Evolutionary conservation across 2,797 vertebrate species (phyloP).

Genomic region (Hozukius guyotensis): DNA sequence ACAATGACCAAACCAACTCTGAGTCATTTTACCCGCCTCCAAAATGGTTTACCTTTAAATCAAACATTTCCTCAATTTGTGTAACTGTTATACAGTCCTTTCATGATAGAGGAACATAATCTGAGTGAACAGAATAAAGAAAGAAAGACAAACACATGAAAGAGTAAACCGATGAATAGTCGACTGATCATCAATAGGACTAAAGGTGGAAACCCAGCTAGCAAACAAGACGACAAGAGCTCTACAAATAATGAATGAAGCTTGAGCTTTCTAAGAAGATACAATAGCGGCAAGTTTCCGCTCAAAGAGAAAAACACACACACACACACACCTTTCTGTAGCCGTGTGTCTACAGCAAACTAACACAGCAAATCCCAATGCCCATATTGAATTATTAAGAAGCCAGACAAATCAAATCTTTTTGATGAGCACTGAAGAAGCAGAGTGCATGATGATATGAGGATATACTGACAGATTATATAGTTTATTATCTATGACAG

Average conservation of each 20-base stretch:
- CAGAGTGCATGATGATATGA: not conserved
- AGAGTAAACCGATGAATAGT: not conserved
- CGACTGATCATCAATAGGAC: not conserved
- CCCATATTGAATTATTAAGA: not conserved
- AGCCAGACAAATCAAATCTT: not conserved
- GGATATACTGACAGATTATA: conserved; percentile 38
- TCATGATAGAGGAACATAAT: not conserved
- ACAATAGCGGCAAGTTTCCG: conserved; percentile 33
- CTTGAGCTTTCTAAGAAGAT: conserved; percentile 44
- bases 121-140: not conserved
- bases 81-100: not conserved
- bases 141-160: not conserved
- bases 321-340: not conserved
- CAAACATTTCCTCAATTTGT: not conserved
- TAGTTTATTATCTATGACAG: conserved; percentile 32
- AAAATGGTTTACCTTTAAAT: not conserved
- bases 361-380: not conserved
- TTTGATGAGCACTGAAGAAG: not conserved
- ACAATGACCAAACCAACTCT: not conserved
- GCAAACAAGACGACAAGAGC: conserved; percentile 2
- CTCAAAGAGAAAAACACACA: not conserved
- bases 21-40: not conserved
- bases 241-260: conserved; percentile 41
- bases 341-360: not conserved
- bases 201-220: conserved; percentile 11